Base-by-base conservation (phyloP, 2,113 vertebrate species). In the Ginglymostoma cirratum region DNA sequence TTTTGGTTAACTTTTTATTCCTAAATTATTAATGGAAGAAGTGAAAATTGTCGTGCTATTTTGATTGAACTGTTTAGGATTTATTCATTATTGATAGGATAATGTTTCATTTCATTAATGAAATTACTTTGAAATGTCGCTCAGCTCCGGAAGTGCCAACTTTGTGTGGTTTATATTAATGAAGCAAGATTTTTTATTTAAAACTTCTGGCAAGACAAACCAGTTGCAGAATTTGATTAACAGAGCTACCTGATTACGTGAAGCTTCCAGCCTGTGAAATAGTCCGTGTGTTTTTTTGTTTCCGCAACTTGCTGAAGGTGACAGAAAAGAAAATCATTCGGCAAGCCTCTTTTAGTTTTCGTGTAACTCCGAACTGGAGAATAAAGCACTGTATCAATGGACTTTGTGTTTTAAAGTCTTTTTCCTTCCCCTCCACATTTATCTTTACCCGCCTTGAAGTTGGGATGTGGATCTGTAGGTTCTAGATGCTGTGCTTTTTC, bases 81-180 rank as follows among this genome's bases (percentile, higher is more conserved):
- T 48, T 72, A 72, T 95, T 45, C 72, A 95, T 95, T 95, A 95
- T 95, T 95, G 94, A 95, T 95, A 95, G 15, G 94, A 95, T 76
- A 95, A 95, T 95, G 94, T 95, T 95, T 95, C 67, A 95, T 95
- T 95, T 95, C 67, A 95, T 95, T 95, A 76, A 42, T 72, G 45
- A 95, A 95, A 95, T 95, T 72, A 95, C 45, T 95, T 48, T 95
- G 67, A 95, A 45, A 95, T 15, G 27, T 72, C 72, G 69, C 94
- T 95, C 69, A 70, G 94, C 69, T 95, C 66, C 12, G 21, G 27
- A 95, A 72, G 67, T 95, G 67, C 94, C 69, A 95, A 95, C 67
- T 95, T 95, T 95, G 66, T 70, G 38, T 95, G 94, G 38, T 95
- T 95, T 72, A 72, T 95, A 95, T 95, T 95, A 95, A 95, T 95